Percentiles rank a stretch among this genome's conserved stretches.
phyloP scores from a whole-genome alignment of 2,888 invertebrate species.

The Cylloceria caligata region DNA sequence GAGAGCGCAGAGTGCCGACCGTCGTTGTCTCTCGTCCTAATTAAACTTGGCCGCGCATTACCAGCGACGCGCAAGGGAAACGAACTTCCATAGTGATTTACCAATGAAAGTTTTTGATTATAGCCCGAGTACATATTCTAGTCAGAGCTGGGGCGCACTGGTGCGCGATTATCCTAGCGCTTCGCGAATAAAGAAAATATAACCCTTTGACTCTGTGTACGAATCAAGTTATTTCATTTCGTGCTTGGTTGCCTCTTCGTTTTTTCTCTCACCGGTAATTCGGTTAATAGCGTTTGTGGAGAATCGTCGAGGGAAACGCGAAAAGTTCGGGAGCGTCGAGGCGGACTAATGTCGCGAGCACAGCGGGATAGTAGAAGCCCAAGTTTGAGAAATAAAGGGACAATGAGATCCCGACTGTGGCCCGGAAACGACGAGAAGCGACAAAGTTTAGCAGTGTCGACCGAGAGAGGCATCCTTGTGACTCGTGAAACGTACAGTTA shows the following conservation, averaged over 20 bases:
- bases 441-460: slow-evolving; percentile 35
- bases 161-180: slow-evolving; percentile 5
- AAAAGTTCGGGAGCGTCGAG: slow-evolving; percentile 35
- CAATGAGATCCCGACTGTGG: slow-evolving; percentile 41
- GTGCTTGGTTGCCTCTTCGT: neutral
- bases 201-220: neutral
- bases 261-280: slow-evolving; percentile 32
- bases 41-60: slow-evolving; percentile 70
- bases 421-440: slow-evolving; percentile 19
- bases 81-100: slow-evolving; percentile 55
- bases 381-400: slow-evolving; percentile 50
- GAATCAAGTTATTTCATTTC: slow-evolving; percentile 19
- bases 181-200: slow-evolving; percentile 4
- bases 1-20: slow-evolving; percentile 50
- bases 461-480: neutral
- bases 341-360: slow-evolving; percentile 36
- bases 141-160: neutral
- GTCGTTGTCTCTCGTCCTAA: slow-evolving; percentile 69
- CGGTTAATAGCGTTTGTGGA: slow-evolving; percentile 44
- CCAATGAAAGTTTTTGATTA: slow-evolving; percentile 57
- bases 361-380: slow-evolving; percentile 1
- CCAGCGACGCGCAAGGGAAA: slow-evolving; percentile 8
- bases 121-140: neutral
- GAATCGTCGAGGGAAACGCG: slow-evolving; percentile 49
- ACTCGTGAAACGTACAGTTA: neutral